These are phyloP conservation scores for Struthidea cinerea DNA, from an alignment of 2,113 vertebrate genomes.

Conservation along the genomic window DNA sequence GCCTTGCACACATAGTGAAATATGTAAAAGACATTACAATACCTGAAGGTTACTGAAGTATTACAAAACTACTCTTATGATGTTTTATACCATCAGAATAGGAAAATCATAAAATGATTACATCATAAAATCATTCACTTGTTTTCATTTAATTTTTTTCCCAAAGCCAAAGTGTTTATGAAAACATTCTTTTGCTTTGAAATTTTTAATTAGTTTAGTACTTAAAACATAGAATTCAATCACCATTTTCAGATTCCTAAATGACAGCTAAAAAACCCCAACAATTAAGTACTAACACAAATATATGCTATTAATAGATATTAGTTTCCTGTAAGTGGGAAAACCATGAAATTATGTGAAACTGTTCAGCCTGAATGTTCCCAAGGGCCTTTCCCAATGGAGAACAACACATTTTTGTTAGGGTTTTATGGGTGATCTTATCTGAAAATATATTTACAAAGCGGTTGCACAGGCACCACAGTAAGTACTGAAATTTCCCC, in stretches of 20 bases:
- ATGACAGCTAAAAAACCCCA: neutral
- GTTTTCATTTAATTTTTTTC: neutral
- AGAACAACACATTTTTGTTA: neutral
- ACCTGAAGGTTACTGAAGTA: neutral
- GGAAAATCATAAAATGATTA: neutral
- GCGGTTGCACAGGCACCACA: neutral
- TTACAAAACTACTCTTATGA: neutral
- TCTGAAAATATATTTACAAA: neutral
- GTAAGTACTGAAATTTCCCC: neutral
- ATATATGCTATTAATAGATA: neutral
- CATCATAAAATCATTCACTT: neutral
- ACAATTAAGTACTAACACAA: neutral
- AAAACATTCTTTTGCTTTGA: neutral
- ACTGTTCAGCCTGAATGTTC: neutral
- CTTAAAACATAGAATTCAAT: neutral
- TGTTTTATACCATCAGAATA: neutral
- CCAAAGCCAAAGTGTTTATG: neutral
- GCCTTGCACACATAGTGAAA: neutral
- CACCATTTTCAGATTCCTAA: neutral
- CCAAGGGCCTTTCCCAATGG: neutral
- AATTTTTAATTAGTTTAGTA: neutral
- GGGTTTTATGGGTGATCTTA: neutral
- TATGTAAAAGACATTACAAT: neutral
- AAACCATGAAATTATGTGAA: neutral
- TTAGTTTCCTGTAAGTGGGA: accelerated